phyloP scores from a whole-genome alignment of 1,140 invertebrate genomes.

The Drosophila nikananu region DNA sequence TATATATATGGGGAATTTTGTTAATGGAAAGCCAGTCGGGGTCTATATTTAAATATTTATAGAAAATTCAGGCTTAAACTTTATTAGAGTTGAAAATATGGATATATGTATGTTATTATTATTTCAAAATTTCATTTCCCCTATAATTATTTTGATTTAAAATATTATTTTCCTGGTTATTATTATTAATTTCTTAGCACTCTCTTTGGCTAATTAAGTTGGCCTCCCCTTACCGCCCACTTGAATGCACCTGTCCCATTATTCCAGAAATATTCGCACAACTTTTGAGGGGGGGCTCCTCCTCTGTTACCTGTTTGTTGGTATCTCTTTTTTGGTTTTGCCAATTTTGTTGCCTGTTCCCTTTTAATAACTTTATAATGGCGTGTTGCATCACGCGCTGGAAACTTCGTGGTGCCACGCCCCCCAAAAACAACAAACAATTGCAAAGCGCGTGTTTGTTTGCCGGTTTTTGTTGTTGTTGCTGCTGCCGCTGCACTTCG shows the following conservation, averaged over 20 bases:
- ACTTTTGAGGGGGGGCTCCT: neutral
- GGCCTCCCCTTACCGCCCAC: too few species aligned
- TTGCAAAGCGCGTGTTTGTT: slow-evolving; percentile 16
- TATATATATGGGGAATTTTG: neutral
- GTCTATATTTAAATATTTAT: neutral
- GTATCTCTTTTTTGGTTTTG: slow-evolving; percentile 22
- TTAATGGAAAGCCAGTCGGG: neutral
- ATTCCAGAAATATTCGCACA: slow-evolving; percentile 17
- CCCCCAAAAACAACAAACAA: slow-evolving; percentile 27
- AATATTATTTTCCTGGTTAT: neutral
- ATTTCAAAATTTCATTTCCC: neutral
- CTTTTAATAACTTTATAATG: slow-evolving; percentile 84
- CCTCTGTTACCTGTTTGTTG: slow-evolving; percentile 43
- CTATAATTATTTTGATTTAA: slow-evolving; percentile 5
- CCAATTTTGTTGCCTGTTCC: slow-evolving; percentile 42
- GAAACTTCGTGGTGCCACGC: slow-evolving; percentile 69
- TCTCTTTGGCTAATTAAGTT: slow-evolving; percentile 30
- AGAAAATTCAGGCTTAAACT: neutral
- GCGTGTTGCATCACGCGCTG: slow-evolving; percentile 77
- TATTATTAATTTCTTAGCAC: neutral
- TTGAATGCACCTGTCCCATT: slow-evolving; percentile 20
- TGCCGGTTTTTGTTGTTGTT: slow-evolving; percentile 18
- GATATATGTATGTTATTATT: too few species aligned
- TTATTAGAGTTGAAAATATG: neutral
- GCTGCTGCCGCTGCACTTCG: slow-evolving; percentile 57